phyloP scores from a whole-genome alignment of 2,797 vertebrate genomes.

The Acropternis orthonyx region DNA sequence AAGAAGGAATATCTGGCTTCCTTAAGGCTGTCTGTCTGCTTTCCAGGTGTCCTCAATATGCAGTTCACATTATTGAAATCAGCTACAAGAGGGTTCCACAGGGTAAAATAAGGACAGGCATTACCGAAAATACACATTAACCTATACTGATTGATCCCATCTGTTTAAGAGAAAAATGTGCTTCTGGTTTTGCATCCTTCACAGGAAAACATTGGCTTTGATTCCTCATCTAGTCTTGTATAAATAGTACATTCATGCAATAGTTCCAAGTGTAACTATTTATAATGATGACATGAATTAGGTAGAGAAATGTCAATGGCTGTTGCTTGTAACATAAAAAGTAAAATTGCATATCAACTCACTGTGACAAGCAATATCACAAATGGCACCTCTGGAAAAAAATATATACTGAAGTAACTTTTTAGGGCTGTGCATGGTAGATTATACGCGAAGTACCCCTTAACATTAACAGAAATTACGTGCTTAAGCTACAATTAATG shows the following conservation, averaged over 20 bases:
- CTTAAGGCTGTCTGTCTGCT: background rate
- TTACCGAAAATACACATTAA: constrained; percentile 39
- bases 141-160: constrained; percentile 36
- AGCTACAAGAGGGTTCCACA: background rate
- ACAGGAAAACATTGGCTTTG: constrained; percentile 12
- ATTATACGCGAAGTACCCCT: background rate
- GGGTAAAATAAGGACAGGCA: constrained; percentile 15
- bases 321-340: background rate
- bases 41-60: background rate
- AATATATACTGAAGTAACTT: constrained; percentile 13
- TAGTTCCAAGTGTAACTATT: constrained; percentile 28
- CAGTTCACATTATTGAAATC: background rate
- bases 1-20: background rate
- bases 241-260: constrained; percentile 8
- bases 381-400: constrained; percentile 15
- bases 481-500: background rate
- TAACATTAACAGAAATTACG: constrained; percentile 6
- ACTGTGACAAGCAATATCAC: constrained; percentile 1
- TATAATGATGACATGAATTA: constrained; percentile 6
- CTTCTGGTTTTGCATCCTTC: background rate
- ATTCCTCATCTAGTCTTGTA: background rate
- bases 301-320: constrained; percentile 32
- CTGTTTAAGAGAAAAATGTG: constrained; percentile 25
- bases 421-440: background rate
- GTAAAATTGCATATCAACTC: background rate